These are phyloP conservation scores for Xenotilapia caudafasciata DNA, from an alignment of 2,113 vertebrate species.

Conservation along the genomic window DNA sequence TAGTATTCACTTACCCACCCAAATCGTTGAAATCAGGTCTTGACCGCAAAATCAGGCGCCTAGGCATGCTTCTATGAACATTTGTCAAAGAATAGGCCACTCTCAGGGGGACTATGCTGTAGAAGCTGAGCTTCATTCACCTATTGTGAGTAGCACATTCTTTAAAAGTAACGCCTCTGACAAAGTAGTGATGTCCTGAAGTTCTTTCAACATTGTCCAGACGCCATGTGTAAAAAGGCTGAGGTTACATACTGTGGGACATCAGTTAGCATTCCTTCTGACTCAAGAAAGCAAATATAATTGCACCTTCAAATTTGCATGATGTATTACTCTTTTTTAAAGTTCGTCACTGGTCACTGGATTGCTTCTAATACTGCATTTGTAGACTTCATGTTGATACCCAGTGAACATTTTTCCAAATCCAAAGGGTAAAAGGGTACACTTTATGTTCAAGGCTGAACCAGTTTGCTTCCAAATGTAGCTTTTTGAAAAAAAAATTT, in stretches of 20 bases:
- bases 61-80: neutral
- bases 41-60: neutral
- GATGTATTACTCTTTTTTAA: neutral
- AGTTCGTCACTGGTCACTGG: neutral
- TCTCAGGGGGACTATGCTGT: neutral
- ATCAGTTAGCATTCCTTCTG: neutral
- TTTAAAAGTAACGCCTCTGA: neutral
- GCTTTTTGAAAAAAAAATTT: neutral
- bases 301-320: neutral
- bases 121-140: neutral
- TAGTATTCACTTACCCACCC: neutral
- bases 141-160: neutral
- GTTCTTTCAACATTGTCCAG: neutral
- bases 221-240: neutral
- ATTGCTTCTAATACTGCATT: neutral
- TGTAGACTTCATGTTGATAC: neutral
- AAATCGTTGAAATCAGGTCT: neutral
- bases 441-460: neutral
- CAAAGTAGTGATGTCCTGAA: neutral
- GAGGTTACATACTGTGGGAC: neutral
- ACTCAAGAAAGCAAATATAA: neutral
- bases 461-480: neutral
- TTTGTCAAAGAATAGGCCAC: neutral
- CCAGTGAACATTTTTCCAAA: neutral
- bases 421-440: neutral